phyloP scores from a whole-genome alignment of 2,797 vertebrate genomes.

The Sebastolobus alascanus region DNA sequence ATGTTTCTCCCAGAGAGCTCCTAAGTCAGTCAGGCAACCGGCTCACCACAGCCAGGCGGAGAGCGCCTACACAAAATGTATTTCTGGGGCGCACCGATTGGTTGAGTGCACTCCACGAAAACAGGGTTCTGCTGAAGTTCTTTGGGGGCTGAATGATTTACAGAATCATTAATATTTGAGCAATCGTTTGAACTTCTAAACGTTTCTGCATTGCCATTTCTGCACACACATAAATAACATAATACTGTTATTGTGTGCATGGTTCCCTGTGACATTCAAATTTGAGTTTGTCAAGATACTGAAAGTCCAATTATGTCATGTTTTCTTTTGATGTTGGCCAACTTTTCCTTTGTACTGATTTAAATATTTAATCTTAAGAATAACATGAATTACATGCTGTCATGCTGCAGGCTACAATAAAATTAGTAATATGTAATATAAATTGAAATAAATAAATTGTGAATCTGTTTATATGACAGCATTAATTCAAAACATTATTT shows the following conservation, averaged over 20 bases:
- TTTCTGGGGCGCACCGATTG: constrained; percentile 55
- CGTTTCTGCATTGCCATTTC: constrained; percentile 40
- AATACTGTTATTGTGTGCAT: background rate
- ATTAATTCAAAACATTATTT: too few relatives aligned
- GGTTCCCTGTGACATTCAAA: background rate
- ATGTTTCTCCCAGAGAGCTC: constrained; percentile 71
- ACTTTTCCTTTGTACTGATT: too few relatives aligned
- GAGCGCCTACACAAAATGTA: constrained; percentile 47
- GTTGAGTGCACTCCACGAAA: constrained; percentile 54
- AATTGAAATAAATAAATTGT: too few relatives aligned
- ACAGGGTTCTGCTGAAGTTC: constrained; percentile 61
- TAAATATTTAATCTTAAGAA: too few relatives aligned
- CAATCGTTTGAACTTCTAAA: constrained; percentile 72
- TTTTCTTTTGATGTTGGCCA: too few relatives aligned
- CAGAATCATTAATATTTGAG: constrained; percentile 70
- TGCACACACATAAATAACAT: constrained; percentile 23
- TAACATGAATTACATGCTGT: too few relatives aligned
- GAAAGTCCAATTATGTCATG: too few relatives aligned
- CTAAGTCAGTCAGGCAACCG: constrained; percentile 18
- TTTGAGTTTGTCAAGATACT: too few relatives aligned
- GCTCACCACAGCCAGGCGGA: constrained; percentile 47
- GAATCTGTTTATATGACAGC: too few relatives aligned
- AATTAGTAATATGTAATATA: too few relatives aligned
- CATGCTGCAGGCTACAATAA: too few relatives aligned
- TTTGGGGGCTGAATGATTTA: constrained; percentile 70